Conservation (phyloP, 2,113 vertebrate species). For the Aphelocoma coerulescens region DNA sequence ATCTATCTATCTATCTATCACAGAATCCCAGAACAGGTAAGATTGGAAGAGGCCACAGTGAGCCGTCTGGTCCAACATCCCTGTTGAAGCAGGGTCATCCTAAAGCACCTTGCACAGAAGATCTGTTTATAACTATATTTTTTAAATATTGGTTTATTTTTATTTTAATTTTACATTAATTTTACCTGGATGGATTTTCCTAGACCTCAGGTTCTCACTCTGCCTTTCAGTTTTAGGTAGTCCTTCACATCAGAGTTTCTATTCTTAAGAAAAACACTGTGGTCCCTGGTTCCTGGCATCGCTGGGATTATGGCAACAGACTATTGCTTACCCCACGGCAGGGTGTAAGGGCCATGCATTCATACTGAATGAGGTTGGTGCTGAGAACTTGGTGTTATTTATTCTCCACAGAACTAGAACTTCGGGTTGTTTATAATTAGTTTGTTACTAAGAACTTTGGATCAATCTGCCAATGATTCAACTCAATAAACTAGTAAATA, state of each 20-base stretch:
- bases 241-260: neutral
- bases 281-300: neutral
- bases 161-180: neutral
- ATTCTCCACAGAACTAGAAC: neutral
- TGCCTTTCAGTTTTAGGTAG: neutral
- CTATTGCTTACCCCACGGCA: rapidly evolving
- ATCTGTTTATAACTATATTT: neutral
- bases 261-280: neutral
- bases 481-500: slow-evolving; percentile 1
- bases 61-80: neutral
- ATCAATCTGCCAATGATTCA: neutral
- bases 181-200: neutral
- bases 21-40: neutral
- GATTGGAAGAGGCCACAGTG: neutral
- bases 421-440: neutral
- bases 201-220: neutral
- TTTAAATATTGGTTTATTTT: neutral
- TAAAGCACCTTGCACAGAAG: neutral
- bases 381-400: neutral
- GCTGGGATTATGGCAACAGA: neutral
- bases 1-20: neutral
- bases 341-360: neutral
- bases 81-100: neutral
- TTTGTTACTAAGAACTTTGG: neutral
- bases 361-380: neutral